Evolutionary conservation across 2,113 vertebrate genomes (phyloP).

Genomic region (Scatophagus argus): DNA sequence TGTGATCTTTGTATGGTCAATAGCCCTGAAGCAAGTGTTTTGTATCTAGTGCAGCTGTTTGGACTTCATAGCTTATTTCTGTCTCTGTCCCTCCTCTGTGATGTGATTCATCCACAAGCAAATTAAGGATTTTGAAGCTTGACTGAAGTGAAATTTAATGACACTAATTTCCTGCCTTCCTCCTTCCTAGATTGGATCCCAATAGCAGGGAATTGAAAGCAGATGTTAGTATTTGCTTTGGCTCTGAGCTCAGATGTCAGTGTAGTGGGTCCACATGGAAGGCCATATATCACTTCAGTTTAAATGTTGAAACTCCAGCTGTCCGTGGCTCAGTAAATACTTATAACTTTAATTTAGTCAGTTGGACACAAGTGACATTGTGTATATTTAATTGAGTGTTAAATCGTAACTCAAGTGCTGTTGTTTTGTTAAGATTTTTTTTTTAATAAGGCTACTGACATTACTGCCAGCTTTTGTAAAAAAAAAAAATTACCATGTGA

Average conservation of each 20-base stretch:
- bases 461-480: neutral
- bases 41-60: slow-evolving; percentile 27
- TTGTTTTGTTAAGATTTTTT: neutral
- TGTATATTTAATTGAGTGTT: neutral
- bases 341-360: slow-evolving; percentile 5
- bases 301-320: slow-evolving; percentile 26
- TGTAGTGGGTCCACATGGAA: slow-evolving; percentile 30
- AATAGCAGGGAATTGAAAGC: slow-evolving; percentile 54
- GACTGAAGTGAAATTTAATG: slow-evolving; percentile 48
- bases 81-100: slow-evolving; percentile 3
- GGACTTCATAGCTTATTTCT: slow-evolving; percentile 12
- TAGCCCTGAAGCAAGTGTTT: slow-evolving; percentile 26
- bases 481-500: neutral
- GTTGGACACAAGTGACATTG: neutral
- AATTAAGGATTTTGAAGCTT: slow-evolving; percentile 40
- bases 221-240: slow-evolving; percentile 67
- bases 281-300: slow-evolving; percentile 18
- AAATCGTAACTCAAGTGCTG: neutral
- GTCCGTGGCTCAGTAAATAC: slow-evolving; percentile 34
- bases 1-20: slow-evolving; percentile 38
- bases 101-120: slow-evolving; percentile 11
- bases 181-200: slow-evolving; percentile 20
- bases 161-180: slow-evolving; percentile 34
- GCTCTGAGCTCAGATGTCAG: slow-evolving; percentile 44
- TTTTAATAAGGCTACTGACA: neutral